A percentile compares a stretch with the other conserved stretches of the same genome.
phyloP scores from a whole-genome alignment of 2,797 vertebrate species.

The Chelon labrosus region DNA sequence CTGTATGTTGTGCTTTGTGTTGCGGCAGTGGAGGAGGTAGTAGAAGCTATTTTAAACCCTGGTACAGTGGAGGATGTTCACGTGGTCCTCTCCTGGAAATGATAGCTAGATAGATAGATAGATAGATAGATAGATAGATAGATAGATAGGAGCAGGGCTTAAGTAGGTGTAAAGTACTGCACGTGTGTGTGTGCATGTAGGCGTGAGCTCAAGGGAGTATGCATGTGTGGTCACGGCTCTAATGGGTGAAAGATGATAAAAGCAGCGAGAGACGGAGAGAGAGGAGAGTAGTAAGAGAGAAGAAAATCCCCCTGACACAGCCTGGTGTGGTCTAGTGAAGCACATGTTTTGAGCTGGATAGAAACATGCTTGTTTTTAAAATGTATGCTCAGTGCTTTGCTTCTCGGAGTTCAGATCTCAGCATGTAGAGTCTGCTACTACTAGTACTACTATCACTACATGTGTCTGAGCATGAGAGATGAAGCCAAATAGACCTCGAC shows the following conservation, averaged over 20 bases:
- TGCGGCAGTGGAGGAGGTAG: conserved; percentile 57
- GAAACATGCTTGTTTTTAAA: conserved; percentile 11
- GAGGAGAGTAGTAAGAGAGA: conserved; percentile 10
- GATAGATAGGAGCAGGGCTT: conserved; percentile 1
- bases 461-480: conserved; percentile 9
- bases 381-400: not conserved
- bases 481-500: conserved; percentile 14
- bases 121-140: conserved; percentile 23
- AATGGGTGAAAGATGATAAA: conserved; percentile 41
- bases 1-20: conserved; percentile 37
- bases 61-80: conserved; percentile 47
- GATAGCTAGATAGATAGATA: conserved; percentile 11
- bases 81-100: conserved; percentile 24
- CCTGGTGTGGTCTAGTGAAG: conserved; percentile 27
- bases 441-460: not conserved
- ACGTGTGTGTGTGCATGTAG: conserved; percentile 32
- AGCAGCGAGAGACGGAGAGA: conserved; percentile 1
- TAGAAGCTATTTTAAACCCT: conserved; percentile 67
- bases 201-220: conserved; percentile 26
- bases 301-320: conserved; percentile 10
- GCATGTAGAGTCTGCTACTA: conserved; percentile 3
- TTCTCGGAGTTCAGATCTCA: conserved; percentile 4
- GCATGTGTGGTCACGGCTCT: conserved; percentile 45
- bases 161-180: not conserved
- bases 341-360: conserved; percentile 26